Evolutionary conservation across 2,113 vertebrate species (phyloP).

Genomic region (Periophthalmodon schlosseri): DNA sequence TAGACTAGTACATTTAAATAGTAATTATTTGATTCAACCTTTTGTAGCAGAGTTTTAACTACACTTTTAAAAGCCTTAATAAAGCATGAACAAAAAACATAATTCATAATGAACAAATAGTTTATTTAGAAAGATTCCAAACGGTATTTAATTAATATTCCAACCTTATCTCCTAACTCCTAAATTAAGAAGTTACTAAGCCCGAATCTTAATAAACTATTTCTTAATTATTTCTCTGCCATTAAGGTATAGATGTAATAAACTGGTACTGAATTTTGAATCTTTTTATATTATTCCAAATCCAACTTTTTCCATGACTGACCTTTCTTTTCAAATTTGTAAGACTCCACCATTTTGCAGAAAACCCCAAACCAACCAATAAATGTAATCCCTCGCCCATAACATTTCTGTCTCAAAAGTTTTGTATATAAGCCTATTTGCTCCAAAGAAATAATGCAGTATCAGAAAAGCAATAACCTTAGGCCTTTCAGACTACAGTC

Average conservation of each 20-base stretch:
- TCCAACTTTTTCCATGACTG: not conserved
- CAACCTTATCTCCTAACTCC: too few species aligned
- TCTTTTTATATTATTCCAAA: too few species aligned
- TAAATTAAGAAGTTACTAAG: too few species aligned
- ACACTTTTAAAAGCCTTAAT: too few species aligned
- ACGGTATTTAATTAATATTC: too few species aligned
- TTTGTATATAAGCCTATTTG: not conserved
- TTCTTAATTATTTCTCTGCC: too few species aligned
- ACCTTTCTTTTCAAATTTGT: not conserved
- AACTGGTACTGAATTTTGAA: too few species aligned
- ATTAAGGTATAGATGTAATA: too few species aligned
- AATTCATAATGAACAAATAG: too few species aligned
- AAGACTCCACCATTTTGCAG: not conserved
- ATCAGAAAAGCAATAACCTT: not conserved
- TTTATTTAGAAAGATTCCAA: too few species aligned
- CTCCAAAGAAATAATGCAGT: not conserved
- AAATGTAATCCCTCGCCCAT: not conserved
- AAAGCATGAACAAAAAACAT: too few species aligned
- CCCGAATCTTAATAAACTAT: too few species aligned
- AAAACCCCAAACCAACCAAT: not conserved
- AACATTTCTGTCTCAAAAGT: conserved; percentile 4
- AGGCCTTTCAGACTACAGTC: not conserved
- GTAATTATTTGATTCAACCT: not conserved
- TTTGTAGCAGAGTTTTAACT: not conserved
- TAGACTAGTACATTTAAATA: not conserved